Conservation (phyloP, 2,113 vertebrate genomes). For the Ochotona princeps region DNA sequence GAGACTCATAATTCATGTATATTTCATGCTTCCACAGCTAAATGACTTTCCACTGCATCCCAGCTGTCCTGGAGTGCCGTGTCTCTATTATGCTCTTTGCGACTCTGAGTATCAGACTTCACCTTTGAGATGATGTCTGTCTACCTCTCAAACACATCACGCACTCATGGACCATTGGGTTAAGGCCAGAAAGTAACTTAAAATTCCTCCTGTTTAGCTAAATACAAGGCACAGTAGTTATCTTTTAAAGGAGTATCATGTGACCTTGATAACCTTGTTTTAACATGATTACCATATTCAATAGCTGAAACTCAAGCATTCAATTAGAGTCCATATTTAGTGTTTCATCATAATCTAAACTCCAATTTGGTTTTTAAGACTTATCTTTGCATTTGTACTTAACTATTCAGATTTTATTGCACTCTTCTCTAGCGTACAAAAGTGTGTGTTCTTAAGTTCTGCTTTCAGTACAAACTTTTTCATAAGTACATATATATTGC, state of each 20-base stretch:
- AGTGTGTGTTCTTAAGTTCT: not conserved
- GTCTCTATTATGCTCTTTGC: not conserved
- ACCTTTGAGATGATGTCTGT: not conserved
- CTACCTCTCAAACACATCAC: not conserved
- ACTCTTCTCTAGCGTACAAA: not conserved
- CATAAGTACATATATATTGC: not conserved
- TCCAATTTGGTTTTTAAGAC: not conserved
- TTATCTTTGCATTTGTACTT: not conserved
- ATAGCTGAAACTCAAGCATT: not conserved
- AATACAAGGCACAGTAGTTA: not conserved
- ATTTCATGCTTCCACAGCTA: not conserved
- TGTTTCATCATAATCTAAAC: conserved; percentile 43
- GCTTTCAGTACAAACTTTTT: not conserved
- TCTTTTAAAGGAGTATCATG: not conserved
- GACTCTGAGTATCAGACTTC: not conserved
- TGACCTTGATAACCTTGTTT: not conserved
- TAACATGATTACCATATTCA: not conserved
- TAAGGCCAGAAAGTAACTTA: not conserved
- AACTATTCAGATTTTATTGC: not conserved
- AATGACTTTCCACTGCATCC: not conserved
- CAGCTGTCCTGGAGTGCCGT: not conserved
- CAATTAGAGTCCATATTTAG: not conserved
- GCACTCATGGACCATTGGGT: not conserved
- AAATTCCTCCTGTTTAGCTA: not conserved
- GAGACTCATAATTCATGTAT: not conserved